Evolutionary conservation across 2,797 vertebrate genomes (phyloP), one percentile per base, ranked within the genome.

Genomic region (Crocodylus rhombifer): DNA sequence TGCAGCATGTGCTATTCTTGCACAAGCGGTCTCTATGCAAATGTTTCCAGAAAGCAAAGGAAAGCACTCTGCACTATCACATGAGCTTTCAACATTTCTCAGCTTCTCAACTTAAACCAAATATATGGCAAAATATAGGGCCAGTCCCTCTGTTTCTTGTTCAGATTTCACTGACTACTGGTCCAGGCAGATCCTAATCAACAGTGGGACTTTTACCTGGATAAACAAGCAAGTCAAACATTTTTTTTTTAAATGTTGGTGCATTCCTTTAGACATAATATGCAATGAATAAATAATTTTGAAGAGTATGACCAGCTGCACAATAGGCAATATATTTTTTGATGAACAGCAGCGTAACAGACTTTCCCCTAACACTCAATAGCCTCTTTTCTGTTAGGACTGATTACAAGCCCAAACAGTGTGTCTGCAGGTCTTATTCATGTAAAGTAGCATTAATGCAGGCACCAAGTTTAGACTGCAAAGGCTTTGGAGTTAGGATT

Each of bases 301-400:
- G n/a, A 15, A 4, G 2, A 56, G 83, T 92, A 81, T 82, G 2
- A 4, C 5, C 25, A 36, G 42, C 42, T 42, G 7, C 42, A 42
- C 42, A 86, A 60, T 5, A 4, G 36, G 23, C 2, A 30, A 61
- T 42, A 42, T 42, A 74, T 13, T 84, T 57, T 82, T 87, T 77
- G 3, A 84, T 4, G 28, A 36, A 28, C 58, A 77, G 20, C 4
- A 77, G 8, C 1, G 86, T 76, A 60, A 77, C 14, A 15, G 2
- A 18, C 3, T 75, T 81, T 94, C 71, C 23, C 75, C 16, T 65
- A 14, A 1, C 84, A 36, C 87, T 89, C 55, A 89, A 57, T 2
- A 3, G 83, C 2, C 2, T 89, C 12, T 82, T 85, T 80, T 0
- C 0, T 28, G 21, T 57, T 30, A 77, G 18, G 57, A 36, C 1